Percentiles rank a stretch among this genome's conserved stretches.
Conservation (phyloP, 2,888 invertebrate genomes). For the Drosophila parthenogenetica region DNA sequence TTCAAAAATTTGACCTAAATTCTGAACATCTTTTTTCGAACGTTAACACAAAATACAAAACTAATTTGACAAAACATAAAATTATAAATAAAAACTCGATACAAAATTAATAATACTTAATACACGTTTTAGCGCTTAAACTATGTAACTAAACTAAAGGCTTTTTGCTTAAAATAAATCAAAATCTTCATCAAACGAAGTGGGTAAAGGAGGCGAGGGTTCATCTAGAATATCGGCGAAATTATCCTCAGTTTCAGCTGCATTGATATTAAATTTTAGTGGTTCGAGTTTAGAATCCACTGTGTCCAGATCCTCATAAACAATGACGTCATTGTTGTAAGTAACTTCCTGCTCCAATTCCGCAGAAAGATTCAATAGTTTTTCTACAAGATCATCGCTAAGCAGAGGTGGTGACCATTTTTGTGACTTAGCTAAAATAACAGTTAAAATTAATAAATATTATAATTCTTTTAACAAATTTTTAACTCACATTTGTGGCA, state of each 20-base stretch:
- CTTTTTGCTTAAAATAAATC: slow-evolving; percentile 10
- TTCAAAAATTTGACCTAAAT: too few species aligned
- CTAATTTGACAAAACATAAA: background rate
- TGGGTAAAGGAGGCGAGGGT: background rate
- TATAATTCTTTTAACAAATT: background rate
- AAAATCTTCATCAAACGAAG: background rate
- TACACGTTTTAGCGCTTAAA: slow-evolving; percentile 9
- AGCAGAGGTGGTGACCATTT: slow-evolving; percentile 14
- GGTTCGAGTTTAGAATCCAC: background rate
- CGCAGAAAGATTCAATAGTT: slow-evolving; percentile 16
- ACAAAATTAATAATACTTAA: background rate
- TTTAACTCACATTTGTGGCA: slow-evolving; percentile 44
- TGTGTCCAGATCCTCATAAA: slow-evolving; percentile 7
- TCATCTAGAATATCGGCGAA: background rate
- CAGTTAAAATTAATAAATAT: background rate
- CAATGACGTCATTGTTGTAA: background rate
- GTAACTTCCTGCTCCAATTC: slow-evolving; percentile 12
- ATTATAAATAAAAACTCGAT: background rate
- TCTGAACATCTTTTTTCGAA: too few species aligned
- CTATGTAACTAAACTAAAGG: background rate
- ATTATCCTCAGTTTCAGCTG: background rate
- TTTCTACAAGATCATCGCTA: slow-evolving; percentile 19
- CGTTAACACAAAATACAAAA: too few species aligned
- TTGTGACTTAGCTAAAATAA: slow-evolving; percentile 14
- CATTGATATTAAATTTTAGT: background rate